Percentiles rank a stretch among this genome's conserved stretches.
These are phyloP conservation scores for Platypus cylindrus DNA, from an alignment of 2,888 invertebrate genomes.

Conservation along the genomic window DNA sequence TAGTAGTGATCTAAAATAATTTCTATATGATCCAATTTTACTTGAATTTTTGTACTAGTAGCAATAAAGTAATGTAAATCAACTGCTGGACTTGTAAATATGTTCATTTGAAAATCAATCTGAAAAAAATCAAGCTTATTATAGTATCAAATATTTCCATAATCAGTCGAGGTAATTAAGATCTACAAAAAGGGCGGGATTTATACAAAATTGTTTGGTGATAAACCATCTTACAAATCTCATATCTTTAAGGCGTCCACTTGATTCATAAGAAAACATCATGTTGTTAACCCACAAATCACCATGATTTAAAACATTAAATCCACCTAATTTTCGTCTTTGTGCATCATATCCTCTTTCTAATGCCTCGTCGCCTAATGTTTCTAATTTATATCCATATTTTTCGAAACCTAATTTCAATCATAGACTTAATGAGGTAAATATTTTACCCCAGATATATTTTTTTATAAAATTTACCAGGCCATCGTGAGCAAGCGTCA, in stretches of 20 bases:
- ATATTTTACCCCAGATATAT: too few relatives aligned
- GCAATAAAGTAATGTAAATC: constrained; percentile 37
- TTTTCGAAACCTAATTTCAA: constrained; percentile 29
- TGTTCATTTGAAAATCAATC: constrained; percentile 38
- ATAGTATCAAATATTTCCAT: background rate
- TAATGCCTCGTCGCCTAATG: constrained; percentile 24
- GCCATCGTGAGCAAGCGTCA: constrained; percentile 34
- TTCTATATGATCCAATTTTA: constrained; percentile 24
- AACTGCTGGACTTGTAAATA: constrained; percentile 34
- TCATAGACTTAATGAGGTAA: too few relatives aligned
- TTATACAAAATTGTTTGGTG: too few relatives aligned
- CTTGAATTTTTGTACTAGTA: constrained; percentile 31
- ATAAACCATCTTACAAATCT: constrained; percentile 27
- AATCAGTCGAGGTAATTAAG: background rate
- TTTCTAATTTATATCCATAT: constrained; percentile 33
- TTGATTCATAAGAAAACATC: constrained; percentile 36
- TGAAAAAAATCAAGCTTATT: constrained; percentile 21
- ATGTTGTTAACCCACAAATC: constrained; percentile 43
- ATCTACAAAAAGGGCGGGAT: too few relatives aligned
- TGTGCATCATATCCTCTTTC: constrained; percentile 20
- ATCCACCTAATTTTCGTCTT: constrained; percentile 23
- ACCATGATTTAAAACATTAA: constrained; percentile 41
- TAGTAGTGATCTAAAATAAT: constrained; percentile 28
- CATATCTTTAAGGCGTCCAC: constrained; percentile 30
- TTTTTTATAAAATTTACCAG: too few relatives aligned